Percentiles rank a stretch among this genome's conserved stretches.
Conservation (phyloP, 2,113 vertebrate species). For the Centropus bengalensis region DNA sequence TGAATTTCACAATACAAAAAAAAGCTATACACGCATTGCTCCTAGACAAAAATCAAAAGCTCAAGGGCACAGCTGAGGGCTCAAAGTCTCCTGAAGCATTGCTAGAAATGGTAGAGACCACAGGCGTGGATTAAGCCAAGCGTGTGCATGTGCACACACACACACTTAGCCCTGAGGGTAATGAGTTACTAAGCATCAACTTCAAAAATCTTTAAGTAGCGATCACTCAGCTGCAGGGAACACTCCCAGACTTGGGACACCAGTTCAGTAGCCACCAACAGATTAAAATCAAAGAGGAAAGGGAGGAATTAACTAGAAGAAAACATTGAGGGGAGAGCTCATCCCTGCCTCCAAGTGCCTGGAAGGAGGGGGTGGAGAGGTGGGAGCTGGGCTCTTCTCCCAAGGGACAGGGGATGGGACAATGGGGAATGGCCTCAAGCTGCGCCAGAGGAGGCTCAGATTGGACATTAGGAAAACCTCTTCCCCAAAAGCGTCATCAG, state of each 20-base stretch:
- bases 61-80: not conserved
- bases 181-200: not conserved
- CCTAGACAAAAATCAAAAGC: not conserved
- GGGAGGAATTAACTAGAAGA: not conserved
- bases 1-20: not conserved
- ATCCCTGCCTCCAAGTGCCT: no score
- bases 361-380: no score
- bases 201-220: not conserved
- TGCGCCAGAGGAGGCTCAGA: no score
- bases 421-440: no score
- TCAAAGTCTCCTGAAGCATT: not conserved
- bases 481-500: no score
- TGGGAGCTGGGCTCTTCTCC: no score
- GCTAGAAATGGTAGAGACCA: not conserved
- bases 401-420: no score
- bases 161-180: not conserved
- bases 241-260: not conserved
- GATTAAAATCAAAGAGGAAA: not conserved
- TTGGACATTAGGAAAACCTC: no score
- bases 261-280: not conserved
- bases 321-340: not conserved
- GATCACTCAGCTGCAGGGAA: not conserved
- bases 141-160: not conserved
- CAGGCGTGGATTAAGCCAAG: not conserved
- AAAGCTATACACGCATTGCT: not conserved